Conservation (phyloP, 2,888 invertebrate genomes). For the Pomacea canaliculata region DNA sequence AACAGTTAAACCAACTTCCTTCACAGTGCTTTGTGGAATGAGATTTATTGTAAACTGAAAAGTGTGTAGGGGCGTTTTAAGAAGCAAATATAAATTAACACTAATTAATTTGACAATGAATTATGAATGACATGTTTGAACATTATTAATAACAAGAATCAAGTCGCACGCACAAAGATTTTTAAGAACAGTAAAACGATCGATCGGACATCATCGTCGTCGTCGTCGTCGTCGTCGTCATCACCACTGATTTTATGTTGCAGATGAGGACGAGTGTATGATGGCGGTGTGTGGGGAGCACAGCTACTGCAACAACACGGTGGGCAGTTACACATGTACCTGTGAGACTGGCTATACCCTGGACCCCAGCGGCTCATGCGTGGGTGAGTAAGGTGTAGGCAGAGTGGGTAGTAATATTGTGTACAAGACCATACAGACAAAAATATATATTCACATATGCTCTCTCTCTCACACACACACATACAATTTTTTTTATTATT, state of each 20-base stretch:
- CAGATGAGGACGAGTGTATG: slow-evolving; percentile 30
- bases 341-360: slow-evolving; percentile 22
- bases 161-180: no score
- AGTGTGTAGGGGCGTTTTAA: no score
- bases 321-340: slow-evolving; percentile 28
- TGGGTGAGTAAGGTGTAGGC: slow-evolving; percentile 10
- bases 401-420: background rate
- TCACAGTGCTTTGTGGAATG: background rate
- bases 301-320: slow-evolving; percentile 26
- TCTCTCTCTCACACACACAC: no score
- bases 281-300: slow-evolving; percentile 24
- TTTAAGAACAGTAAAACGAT: no score
- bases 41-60: no score
- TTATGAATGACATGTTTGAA: no score
- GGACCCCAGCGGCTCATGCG: slow-evolving; percentile 17
- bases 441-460: no score
- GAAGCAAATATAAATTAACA: no score
- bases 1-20: background rate
- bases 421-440: background rate
- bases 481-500: no score
- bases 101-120: no score
- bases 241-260: background rate
- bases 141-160: no score
- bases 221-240: background rate
- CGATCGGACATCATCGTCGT: background rate